phyloP scores from a whole-genome alignment of 2,113 vertebrate genomes.

The Embiotoca jacksoni region DNA sequence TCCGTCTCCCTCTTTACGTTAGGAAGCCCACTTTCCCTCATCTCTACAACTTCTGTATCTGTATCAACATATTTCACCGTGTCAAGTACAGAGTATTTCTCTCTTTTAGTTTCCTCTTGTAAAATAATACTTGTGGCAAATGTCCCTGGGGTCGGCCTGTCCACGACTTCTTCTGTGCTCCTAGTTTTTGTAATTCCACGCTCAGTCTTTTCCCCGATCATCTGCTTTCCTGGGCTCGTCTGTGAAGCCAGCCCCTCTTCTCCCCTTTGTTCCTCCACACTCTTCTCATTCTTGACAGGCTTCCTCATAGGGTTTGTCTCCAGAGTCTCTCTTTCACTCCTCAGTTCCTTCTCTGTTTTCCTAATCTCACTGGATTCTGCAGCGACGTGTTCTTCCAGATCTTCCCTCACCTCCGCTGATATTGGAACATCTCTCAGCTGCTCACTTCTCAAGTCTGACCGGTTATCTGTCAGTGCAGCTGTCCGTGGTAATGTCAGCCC shows the following conservation, averaged over 20 bases:
- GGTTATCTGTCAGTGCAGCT: slow-evolving; percentile 1
- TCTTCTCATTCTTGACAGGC: slow-evolving; percentile 5
- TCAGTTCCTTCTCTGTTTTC: slow-evolving; percentile 5
- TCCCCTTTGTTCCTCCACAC: neutral
- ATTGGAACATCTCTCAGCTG: slow-evolving; percentile 4
- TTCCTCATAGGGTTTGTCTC: slow-evolving; percentile 8
- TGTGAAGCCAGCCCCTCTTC: slow-evolving; percentile 5
- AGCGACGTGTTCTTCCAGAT: neutral
- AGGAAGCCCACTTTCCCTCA: slow-evolving; percentile 1
- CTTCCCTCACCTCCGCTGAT: slow-evolving; percentile 12
- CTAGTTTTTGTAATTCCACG: neutral
- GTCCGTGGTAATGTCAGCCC: slow-evolving; percentile 23
- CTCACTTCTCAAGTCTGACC: slow-evolving; percentile 27
- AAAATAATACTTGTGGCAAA: slow-evolving; percentile 12
- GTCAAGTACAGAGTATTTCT: neutral
- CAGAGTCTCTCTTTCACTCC: slow-evolving; percentile 10
- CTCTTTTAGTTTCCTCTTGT: slow-evolving; percentile 11
- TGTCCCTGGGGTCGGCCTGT: neutral
- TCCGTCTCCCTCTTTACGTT: neutral
- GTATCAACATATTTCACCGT: slow-evolving; percentile 3
- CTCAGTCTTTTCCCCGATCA: neutral
- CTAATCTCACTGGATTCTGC: neutral
- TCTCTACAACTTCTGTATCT: neutral
- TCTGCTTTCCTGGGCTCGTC: slow-evolving; percentile 1
- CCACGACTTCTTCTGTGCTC: neutral